Base-by-base conservation (phyloP, 2,888 invertebrate species). In the Bursaphelenchus okinawaensis region DNA sequence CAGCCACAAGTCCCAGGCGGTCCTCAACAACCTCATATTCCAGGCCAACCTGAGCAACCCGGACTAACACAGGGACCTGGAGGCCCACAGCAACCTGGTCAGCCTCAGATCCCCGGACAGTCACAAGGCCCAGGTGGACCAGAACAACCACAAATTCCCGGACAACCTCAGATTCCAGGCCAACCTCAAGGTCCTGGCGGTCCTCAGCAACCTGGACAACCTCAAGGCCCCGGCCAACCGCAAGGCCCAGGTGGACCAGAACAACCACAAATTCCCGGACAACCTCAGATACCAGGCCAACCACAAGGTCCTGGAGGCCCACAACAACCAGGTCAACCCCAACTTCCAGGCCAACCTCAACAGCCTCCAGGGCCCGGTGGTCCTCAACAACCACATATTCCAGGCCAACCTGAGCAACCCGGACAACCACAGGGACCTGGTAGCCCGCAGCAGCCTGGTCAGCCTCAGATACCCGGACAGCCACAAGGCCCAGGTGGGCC, bases 191-290 rank as follows among this genome's bases (percentile, higher is more conserved):
- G n/a, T 7, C 62, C 62, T 7, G 60, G 22, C 7, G 9, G n/a
- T 50, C 62, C 62, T 19, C n/a, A n/a, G 24, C 26, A 27, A 62
- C 62, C 62, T n/a, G n/a, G n/a, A 12, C 22, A 52, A 9, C 62
- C 62, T 7, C 62, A 58, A 20, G 9, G n/a, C 40, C 62, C 62
- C 22, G 28, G 27, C 20, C 26, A 27, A 62, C 62, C 62, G 1
- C n/a, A 19, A 20, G 6, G 19, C 22, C 62, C 62, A 24, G 1
- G 9, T 9, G 20, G 12, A 7, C 62, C 62, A 12, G 62, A 16
- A 23, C 29, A 24, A 27, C 23, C 20, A 9, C 19, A 26, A 24
- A 9, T 26, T 9, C 19, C 22, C 20, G 26, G 23, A 9, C 16
- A 19, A 24, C 54, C 54, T 16, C 40, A 40, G n/a, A n/a, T 40